These are phyloP conservation scores for Pterocles burchelli DNA, from an alignment of 2,113 vertebrate genomes.

Conservation along the genomic window DNA sequence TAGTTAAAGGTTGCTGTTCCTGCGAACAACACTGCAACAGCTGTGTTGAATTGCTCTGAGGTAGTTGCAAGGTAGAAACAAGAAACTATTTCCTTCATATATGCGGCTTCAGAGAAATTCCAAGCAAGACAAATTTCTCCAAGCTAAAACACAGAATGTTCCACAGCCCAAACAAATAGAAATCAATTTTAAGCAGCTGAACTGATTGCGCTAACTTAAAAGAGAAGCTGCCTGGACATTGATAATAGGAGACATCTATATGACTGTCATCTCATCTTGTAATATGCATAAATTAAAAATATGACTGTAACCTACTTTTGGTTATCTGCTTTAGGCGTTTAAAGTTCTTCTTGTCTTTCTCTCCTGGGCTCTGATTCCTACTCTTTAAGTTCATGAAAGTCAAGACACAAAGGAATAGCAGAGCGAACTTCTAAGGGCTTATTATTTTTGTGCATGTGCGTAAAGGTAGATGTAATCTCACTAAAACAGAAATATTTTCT, in stretches of 20 bases:
- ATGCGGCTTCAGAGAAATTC: neutral
- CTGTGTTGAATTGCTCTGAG: neutral
- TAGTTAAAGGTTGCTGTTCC: neutral
- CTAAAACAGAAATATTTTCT: neutral
- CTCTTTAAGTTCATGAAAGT: slow-evolving; percentile 43
- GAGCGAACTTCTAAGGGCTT: neutral
- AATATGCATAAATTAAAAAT: slow-evolving; percentile 34
- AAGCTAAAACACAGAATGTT: neutral
- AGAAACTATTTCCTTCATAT: neutral
- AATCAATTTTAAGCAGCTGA: neutral
- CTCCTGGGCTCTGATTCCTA: slow-evolving; percentile 19
- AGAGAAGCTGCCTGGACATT: neutral
- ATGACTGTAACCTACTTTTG: slow-evolving; percentile 40
- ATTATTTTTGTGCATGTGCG: neutral
- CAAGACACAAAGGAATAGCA: slow-evolving; percentile 32
- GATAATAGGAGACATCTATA: neutral
- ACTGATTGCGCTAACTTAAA: neutral
- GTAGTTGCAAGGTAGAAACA: neutral
- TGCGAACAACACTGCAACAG: neutral
- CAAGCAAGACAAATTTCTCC: neutral
- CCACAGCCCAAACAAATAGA: neutral
- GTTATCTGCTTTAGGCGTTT: slow-evolving; percentile 40
- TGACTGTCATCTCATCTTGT: neutral
- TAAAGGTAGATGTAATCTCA: neutral
- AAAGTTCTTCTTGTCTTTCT: slow-evolving; percentile 22